Evolutionary conservation across 2,113 vertebrate genomes (phyloP), one percentile per base, ranked within the genome.

Genomic region (Charadrius vociferus): DNA sequence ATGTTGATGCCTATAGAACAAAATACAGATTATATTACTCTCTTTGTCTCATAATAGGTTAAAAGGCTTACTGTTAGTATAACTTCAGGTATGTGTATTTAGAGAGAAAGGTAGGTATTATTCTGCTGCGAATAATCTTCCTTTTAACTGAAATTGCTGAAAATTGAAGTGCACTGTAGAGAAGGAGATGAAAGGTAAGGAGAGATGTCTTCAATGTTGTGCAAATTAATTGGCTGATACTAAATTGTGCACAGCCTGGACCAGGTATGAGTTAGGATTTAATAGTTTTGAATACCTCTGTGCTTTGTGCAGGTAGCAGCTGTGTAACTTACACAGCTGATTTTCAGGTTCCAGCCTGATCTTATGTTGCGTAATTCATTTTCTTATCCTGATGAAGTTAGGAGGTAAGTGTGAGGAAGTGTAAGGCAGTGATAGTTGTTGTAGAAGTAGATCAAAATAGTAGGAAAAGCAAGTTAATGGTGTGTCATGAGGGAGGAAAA

Each of bases 391-490:
- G 89, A 41, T 53, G 84, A 93, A 95, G 62, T 94, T 70, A 86
- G 58, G 65, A 87, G 68, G 79, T 93, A 86, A 88, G 85, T 65
- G 58, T 66, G 24, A 93, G 93, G 61, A 92, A 93, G 13, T 43
- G 7, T 39, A 70, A 95, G 62, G 81, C 15, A 45, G 47, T 30
- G 34, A 52, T 75, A 74, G 65, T 70, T 95, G 63, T 45, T 88
- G 62, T 87, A 97, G 95, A 94, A 97, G 77, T 78, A 81, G 65
- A 90, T 95, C 72, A 90, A 86, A 92, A 93, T 56, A 79, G 10
- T 97, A 95, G 81, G 55, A 86, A 72, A 86, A 78, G 65, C 30
- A 96, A 86, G 56, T 90, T 93, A 81, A 30, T 81, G 67, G 65
- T 95, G 71, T 94, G 71, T 74, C 49, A 37, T 47, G 9, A 70